These are phyloP conservation scores for Papilio glaucus DNA, from an alignment of 1,140 invertebrate genomes.

Conservation along the genomic window DNA sequence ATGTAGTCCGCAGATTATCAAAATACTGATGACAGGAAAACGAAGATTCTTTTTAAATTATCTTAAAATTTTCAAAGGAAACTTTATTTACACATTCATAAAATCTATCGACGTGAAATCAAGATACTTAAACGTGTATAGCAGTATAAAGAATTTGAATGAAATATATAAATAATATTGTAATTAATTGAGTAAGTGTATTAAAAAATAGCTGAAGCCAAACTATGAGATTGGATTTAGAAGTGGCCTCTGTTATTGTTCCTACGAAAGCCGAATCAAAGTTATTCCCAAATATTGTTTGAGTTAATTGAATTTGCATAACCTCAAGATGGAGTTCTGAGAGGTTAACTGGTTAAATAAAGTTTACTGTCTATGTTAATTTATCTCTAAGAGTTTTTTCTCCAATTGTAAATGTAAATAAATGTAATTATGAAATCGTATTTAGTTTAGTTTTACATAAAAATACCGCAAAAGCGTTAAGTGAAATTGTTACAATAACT, in stretches of 20 bases:
- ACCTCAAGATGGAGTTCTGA: constrained; percentile 1
- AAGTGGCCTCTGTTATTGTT: neutral
- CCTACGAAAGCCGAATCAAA: neutral
- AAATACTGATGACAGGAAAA: too few species aligned
- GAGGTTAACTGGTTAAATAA: too few species aligned
- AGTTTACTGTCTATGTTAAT: neutral
- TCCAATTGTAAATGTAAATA: too few species aligned
- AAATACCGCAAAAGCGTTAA: too few species aligned
- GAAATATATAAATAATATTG: neutral
- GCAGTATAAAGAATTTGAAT: neutral
- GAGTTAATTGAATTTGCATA: constrained; percentile 27
- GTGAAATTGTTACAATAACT: too few species aligned
- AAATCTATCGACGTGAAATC: too few species aligned
- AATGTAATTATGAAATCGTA: too few species aligned
- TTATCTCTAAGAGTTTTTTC: neutral
- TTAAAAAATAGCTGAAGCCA: neutral
- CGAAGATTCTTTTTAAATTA: too few species aligned
- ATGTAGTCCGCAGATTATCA: too few species aligned
- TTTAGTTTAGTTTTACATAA: too few species aligned
- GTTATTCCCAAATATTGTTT: constrained; percentile 22
- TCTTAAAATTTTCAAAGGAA: too few species aligned
- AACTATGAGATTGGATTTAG: neutral
- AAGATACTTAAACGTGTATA: neutral
- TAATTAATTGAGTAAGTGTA: neutral
- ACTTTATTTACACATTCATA: too few species aligned